These are phyloP conservation scores for Erannis defoliaria DNA, from an alignment of 2,888 invertebrate genomes.

Conservation along the genomic window DNA sequence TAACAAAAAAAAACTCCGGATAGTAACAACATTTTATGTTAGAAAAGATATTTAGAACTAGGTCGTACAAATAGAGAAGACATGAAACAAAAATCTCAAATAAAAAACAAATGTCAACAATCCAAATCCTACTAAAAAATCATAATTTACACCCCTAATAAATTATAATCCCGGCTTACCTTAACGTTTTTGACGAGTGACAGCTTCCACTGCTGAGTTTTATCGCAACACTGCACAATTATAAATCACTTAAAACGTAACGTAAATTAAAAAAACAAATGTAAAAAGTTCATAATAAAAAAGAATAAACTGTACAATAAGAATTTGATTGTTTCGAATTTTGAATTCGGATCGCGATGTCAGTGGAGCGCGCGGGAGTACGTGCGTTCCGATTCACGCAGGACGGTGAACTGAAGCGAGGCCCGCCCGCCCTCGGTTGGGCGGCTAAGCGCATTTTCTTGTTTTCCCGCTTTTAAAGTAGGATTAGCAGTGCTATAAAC, in stretches of 20 bases:
- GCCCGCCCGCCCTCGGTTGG: constrained; percentile 61
- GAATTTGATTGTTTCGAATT: constrained; percentile 33
- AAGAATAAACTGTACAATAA: constrained; percentile 37
- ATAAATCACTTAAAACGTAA: constrained; percentile 56
- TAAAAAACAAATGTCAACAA: constrained; percentile 33
- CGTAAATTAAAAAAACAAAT: constrained; percentile 32
- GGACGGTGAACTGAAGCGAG: constrained; percentile 58
- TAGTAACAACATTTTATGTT: background rate
- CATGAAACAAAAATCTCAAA: constrained; percentile 14
- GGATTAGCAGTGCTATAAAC: constrained; percentile 28
- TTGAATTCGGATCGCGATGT: constrained; percentile 56
- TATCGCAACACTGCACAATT: constrained; percentile 57
- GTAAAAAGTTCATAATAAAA: constrained; percentile 37
- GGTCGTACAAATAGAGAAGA: constrained; percentile 7
- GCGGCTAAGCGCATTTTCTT: constrained; percentile 53
- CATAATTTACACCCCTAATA: constrained; percentile 41
- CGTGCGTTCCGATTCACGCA: constrained; percentile 58
- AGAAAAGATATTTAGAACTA: background rate
- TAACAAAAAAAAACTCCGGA: too few relatives aligned
- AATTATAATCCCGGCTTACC: constrained; percentile 61
- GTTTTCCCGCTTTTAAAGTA: constrained; percentile 41
- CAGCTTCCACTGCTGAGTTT: constrained; percentile 62
- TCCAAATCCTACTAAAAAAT: constrained; percentile 33
- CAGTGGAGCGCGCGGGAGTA: constrained; percentile 48
- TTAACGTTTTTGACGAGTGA: constrained; percentile 76